These are phyloP conservation scores for Pogonocherus hispidulus DNA, from an alignment of 2,888 invertebrate genomes.

Conservation along the genomic window DNA sequence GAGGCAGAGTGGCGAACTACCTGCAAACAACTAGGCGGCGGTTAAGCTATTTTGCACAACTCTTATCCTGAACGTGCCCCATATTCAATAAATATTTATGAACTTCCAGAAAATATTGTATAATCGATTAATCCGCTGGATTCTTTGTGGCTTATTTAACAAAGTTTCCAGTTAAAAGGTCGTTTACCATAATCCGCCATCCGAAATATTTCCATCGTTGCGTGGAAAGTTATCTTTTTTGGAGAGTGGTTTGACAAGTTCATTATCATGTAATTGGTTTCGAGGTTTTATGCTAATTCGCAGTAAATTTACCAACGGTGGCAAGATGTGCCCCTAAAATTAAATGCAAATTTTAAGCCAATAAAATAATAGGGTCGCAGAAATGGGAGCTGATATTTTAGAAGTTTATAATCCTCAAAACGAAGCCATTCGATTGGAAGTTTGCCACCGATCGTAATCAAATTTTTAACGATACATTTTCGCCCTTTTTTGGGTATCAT, in stretches of 20 bases:
- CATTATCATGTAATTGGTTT: constrained; percentile 50
- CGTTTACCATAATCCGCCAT: constrained; percentile 22
- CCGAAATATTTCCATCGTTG: constrained; percentile 14
- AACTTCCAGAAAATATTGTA: constrained; percentile 24
- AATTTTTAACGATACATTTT: too few species aligned
- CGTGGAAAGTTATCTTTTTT: constrained; percentile 31
- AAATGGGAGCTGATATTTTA: constrained; percentile 3
- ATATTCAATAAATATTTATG: constrained; percentile 36
- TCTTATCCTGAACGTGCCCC: constrained; percentile 21
- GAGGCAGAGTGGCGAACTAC: neutral
- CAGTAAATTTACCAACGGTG: constrained; percentile 33
- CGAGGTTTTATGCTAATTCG: constrained; percentile 42
- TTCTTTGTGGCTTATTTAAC: constrained; percentile 33
- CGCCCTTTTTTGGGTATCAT: too few species aligned
- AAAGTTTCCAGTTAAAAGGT: constrained; percentile 33
- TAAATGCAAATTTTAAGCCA: constrained; percentile 38
- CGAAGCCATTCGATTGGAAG: neutral
- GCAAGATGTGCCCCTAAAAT: constrained; percentile 32
- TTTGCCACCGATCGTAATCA: neutral
- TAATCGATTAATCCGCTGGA: constrained; percentile 30
- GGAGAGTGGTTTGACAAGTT: constrained; percentile 37
- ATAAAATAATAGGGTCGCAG: constrained; percentile 18
- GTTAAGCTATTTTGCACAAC: constrained; percentile 21
- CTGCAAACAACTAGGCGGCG: neutral
- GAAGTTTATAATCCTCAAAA: neutral